Percentiles rank a stretch among this genome's conserved stretches.
Evolutionary conservation across 2,888 invertebrate species (phyloP).

Genomic region (Aricia artaxerxes): DNA sequence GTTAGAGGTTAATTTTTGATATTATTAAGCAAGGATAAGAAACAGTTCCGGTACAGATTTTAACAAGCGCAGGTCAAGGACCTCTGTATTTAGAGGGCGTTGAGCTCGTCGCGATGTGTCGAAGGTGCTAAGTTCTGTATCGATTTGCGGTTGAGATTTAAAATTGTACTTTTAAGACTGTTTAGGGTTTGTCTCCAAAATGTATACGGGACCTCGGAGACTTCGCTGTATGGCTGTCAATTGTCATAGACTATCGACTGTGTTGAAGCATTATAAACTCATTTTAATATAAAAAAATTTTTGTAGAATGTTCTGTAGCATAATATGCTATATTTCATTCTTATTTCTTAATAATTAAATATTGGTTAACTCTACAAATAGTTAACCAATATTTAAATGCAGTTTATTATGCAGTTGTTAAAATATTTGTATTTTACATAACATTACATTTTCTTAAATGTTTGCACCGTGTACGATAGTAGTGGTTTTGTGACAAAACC

Average conservation of each 20-base stretch:
- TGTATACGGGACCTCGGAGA: too few relatives aligned
- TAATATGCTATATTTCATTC: too few relatives aligned
- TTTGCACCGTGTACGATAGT: not conserved
- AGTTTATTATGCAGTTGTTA: too few relatives aligned
- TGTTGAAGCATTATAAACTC: too few relatives aligned
- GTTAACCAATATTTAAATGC: too few relatives aligned
- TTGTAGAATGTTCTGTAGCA: too few relatives aligned
- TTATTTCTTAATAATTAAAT: too few relatives aligned
- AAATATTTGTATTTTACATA: not conserved
- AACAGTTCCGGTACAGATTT: slow-evolving; percentile 2
- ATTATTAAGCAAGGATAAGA: not conserved
- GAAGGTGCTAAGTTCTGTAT: slow-evolving; percentile 5
- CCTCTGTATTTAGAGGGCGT: not conserved
- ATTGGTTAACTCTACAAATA: too few relatives aligned
- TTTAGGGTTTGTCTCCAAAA: not conserved
- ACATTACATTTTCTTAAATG: not conserved
- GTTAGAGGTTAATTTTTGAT: not conserved
- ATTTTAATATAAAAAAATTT: too few relatives aligned
- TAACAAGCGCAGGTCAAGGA: slow-evolving; percentile 6
- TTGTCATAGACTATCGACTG: too few relatives aligned
- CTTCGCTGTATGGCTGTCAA: too few relatives aligned
- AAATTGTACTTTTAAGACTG: not conserved
- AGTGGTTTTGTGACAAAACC: too few relatives aligned
- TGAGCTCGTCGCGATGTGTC: not conserved
- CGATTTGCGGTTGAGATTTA: not conserved